Evolutionary conservation across 2,113 vertebrate species (phyloP).

Genomic region (Anoplopoma fimbria): DNA sequence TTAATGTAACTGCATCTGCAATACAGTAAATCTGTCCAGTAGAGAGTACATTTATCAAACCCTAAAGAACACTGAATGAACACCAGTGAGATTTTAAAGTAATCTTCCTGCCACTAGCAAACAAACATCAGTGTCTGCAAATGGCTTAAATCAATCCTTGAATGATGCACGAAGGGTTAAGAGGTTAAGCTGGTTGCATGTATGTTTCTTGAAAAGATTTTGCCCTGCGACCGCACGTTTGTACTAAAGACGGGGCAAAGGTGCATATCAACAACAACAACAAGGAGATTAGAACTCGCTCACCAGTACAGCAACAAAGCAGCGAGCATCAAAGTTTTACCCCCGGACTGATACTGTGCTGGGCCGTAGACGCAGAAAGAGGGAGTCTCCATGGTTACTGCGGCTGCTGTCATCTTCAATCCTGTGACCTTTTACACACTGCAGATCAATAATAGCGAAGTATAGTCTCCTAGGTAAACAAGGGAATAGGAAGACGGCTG

Average conservation of each 20-base stretch:
- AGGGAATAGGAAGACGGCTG: constrained; percentile 57
- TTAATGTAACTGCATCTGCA: neutral
- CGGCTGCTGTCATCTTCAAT: constrained; percentile 69
- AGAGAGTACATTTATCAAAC: constrained; percentile 4
- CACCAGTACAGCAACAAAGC: constrained; percentile 28
- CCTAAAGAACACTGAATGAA: neutral
- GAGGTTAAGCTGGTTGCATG: neutral
- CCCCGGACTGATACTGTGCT: constrained; percentile 24
- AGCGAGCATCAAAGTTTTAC: constrained; percentile 37
- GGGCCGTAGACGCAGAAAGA: constrained; percentile 17
- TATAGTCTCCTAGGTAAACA: constrained; percentile 70
- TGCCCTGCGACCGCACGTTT: neutral
- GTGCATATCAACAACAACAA: neutral
- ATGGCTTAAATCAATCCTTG: constrained; percentile 2
- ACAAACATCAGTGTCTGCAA: neutral
- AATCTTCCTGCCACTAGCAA: constrained; percentile 8
- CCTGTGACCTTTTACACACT: constrained; percentile 72
- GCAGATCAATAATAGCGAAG: constrained; percentile 71
- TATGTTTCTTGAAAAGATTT: neutral
- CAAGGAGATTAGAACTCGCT: constrained; percentile 6
- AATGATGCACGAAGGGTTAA: neutral
- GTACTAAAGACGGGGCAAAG: neutral
- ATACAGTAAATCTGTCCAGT: neutral
- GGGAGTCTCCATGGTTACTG: constrained; percentile 65
- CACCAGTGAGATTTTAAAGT: constrained; percentile 7